Evolutionary conservation across 2,888 invertebrate species (phyloP).

Genomic region (Meteorus colon): DNA sequence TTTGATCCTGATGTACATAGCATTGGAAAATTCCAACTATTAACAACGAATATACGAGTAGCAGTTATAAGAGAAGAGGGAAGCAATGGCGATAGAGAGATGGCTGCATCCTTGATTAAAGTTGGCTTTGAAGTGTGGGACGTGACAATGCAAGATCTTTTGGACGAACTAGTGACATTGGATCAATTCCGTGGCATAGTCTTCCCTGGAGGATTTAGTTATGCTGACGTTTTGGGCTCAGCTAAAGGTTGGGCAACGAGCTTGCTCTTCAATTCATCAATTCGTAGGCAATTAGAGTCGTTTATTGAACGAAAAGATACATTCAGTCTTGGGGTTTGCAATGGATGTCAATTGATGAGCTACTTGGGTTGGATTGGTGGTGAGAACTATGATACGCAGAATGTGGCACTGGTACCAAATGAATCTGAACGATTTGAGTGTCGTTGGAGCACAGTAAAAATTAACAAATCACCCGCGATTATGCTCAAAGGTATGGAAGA

Average conservation of each 20-base stretch:
- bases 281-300: constrained; percentile 84
- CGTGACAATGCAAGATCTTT: constrained; percentile 93
- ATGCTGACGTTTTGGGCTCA: constrained; percentile 96
- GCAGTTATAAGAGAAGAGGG: constrained; percentile 98
- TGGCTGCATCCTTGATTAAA: constrained; percentile 91
- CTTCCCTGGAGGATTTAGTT: constrained; percentile 99
- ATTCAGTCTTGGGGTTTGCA: constrained; percentile 98
- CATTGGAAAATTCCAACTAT: constrained; percentile 53
- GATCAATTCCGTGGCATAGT: constrained; percentile 90
- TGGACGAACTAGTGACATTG: constrained; percentile 81
- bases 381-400: constrained; percentile 73
- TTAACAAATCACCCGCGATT: constrained; percentile 83
- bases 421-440: constrained; percentile 91
- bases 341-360: constrained; percentile 98
- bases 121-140: constrained; percentile 96
- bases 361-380: constrained; percentile 92
- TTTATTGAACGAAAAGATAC: constrained; percentile 86
- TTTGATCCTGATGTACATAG: constrained; percentile 80
- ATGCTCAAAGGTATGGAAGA: constrained; percentile 94
- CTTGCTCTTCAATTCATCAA: constrained; percentile 84
- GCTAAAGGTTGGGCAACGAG: constrained; percentile 99
- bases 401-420: constrained; percentile 87
- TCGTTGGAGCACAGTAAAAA: constrained; percentile 82
- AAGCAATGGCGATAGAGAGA: constrained; percentile 97
- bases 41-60: constrained; percentile 77